Evolutionary conservation across 2,113 vertebrate species (phyloP).

Genomic region (Megaleporinus macrocephalus): DNA sequence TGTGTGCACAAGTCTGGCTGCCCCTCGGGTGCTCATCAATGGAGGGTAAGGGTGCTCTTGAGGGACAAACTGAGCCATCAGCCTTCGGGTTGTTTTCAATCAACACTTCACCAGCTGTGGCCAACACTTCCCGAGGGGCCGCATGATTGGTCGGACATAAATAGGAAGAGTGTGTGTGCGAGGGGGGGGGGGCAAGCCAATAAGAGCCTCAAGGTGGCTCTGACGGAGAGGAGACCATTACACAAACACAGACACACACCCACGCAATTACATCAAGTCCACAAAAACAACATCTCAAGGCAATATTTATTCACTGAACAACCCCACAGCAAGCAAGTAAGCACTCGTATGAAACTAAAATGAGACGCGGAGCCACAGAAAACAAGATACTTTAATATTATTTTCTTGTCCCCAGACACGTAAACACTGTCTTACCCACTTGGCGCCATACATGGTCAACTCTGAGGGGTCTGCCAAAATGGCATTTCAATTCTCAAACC

Average conservation of each 20-base stretch:
- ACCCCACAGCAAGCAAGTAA: not conserved
- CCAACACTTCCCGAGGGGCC: constrained; percentile 53
- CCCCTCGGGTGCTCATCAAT: constrained; percentile 34
- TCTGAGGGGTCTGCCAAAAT: too few relatives aligned
- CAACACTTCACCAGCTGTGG: constrained; percentile 61
- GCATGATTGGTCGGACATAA: constrained; percentile 42
- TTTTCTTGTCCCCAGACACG: not conserved
- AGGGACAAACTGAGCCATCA: constrained; percentile 49
- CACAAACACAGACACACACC: constrained; percentile 9
- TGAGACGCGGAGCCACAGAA: not conserved
- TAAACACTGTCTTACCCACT: not conserved
- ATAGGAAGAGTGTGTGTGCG: constrained; percentile 44
- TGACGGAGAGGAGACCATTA: constrained; percentile 34
- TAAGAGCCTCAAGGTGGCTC: constrained; percentile 33
- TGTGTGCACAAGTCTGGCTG: constrained; percentile 60
- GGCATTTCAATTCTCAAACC: too few relatives aligned
- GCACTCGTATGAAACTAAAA: not conserved
- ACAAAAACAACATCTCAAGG: constrained; percentile 37
- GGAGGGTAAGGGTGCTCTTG: constrained; percentile 47
- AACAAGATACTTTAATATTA: not conserved
- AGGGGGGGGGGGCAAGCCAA: constrained; percentile 24
- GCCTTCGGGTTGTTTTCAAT: constrained; percentile 61
- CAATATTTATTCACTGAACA: constrained; percentile 8
- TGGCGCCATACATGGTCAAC: not conserved
- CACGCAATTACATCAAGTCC: constrained; percentile 15